Evolutionary conservation across 2,797 vertebrate species (phyloP).

Genomic region (Sebastes iracundus): DNA sequence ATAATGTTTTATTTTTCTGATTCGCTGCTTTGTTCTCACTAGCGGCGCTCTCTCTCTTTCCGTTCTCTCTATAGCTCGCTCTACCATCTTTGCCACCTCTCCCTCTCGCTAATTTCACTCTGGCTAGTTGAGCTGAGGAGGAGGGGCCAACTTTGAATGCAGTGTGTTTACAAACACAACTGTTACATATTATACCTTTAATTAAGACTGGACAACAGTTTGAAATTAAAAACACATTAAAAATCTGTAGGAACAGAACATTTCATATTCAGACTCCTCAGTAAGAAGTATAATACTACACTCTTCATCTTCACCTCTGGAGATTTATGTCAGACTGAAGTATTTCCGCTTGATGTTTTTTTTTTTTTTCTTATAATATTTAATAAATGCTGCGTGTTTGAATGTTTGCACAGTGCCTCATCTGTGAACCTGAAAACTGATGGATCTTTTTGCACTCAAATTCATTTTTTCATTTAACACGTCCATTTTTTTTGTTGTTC

Average conservation of each 20-base stretch:
- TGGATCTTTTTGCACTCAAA: slow-evolving; percentile 34
- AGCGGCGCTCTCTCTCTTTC: too few species aligned
- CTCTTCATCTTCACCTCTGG: neutral
- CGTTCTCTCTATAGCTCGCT: too few species aligned
- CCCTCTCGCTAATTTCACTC: too few species aligned
- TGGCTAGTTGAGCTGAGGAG: too few species aligned
- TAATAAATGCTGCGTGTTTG: neutral
- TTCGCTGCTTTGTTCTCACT: too few species aligned
- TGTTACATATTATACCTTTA: neutral
- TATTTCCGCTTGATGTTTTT: neutral
- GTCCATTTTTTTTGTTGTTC: neutral
- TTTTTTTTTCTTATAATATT: neutral
- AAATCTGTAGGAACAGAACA: neutral
- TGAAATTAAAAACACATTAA: neutral
- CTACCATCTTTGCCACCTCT: too few species aligned
- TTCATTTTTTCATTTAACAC: neutral
- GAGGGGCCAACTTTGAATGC: too few species aligned
- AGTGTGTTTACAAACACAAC: too few species aligned
- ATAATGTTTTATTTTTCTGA: too few species aligned
- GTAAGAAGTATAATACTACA: neutral
- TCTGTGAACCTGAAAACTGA: slow-evolving; percentile 31
- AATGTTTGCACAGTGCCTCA: slow-evolving; percentile 51
- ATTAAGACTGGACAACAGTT: neutral
- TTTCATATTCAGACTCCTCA: neutral
- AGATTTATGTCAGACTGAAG: neutral